These are phyloP conservation scores for Nerophis lumbriciformis DNA, from an alignment of 2,113 vertebrate species.

Conservation along the genomic window DNA sequence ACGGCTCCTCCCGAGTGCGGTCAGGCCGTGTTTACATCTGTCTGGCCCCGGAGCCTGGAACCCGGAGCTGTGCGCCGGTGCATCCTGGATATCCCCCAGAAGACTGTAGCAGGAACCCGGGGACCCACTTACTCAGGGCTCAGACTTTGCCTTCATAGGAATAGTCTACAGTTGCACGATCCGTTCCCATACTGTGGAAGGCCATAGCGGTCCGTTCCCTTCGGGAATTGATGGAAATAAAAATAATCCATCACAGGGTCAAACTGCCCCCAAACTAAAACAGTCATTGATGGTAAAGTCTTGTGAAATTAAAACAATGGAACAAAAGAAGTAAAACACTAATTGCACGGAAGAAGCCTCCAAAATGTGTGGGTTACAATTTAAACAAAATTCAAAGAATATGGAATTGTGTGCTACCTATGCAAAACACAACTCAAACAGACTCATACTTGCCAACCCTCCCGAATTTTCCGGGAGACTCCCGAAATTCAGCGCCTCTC, in stretches of 20 bases:
- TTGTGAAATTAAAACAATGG: too few species aligned
- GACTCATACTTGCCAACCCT: too few species aligned
- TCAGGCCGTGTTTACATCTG: slow-evolving; percentile 67
- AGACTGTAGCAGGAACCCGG: slow-evolving; percentile 31
- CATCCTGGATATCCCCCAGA: slow-evolving; percentile 52
- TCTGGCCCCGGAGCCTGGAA: slow-evolving; percentile 60
- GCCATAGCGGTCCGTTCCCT: background rate
- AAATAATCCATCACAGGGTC: background rate
- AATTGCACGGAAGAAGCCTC: too few species aligned
- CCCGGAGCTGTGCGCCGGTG: slow-evolving; percentile 41
- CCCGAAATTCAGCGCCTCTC: too few species aligned
- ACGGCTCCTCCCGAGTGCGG: slow-evolving; percentile 49
- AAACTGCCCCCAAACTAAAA: background rate
- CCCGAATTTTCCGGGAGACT: too few species aligned
- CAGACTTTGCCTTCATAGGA: slow-evolving; percentile 29
- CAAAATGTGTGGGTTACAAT: too few species aligned
- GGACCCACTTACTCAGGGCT: slow-evolving; percentile 22
- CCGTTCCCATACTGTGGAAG: slow-evolving; percentile 17
- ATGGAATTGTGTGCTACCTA: too few species aligned
- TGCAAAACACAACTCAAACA: too few species aligned
- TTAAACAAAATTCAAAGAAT: too few species aligned
- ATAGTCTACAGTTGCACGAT: slow-evolving; percentile 44
- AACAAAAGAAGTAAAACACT: too few species aligned
- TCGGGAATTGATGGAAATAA: background rate
- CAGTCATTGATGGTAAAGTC: too few species aligned